phyloP scores from a whole-genome alignment of 2,797 vertebrate species.

The Ctenopoma multispine region DNA sequence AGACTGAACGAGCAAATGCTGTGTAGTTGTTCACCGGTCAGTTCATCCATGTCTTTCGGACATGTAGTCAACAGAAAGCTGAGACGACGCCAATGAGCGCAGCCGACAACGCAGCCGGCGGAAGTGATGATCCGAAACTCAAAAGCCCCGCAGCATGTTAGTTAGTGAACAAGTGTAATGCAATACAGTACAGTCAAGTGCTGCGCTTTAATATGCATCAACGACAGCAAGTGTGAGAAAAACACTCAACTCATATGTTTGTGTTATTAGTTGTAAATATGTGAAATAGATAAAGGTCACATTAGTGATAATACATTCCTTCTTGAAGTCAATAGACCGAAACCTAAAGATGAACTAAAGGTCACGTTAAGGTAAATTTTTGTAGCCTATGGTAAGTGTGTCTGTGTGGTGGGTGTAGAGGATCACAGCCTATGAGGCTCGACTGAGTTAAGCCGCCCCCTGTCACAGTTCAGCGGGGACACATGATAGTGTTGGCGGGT shows the following conservation, averaged over 20 bases:
- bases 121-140: constrained; percentile 43
- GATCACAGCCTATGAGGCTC: constrained; percentile 51
- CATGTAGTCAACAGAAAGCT: constrained; percentile 40
- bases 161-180: background rate
- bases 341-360: background rate
- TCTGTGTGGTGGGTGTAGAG: constrained; percentile 11
- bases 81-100: constrained; percentile 2
- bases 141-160: constrained; percentile 7
- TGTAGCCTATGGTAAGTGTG: background rate
- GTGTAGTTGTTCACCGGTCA: constrained; percentile 48
- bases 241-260: background rate
- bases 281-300: background rate
- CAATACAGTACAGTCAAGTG: background rate
- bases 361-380: background rate
- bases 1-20: background rate
- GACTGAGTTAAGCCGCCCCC: constrained; percentile 29
- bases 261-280: too few species aligned
- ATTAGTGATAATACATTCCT: too few species aligned
- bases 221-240: background rate
- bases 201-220: background rate
- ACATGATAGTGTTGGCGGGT: background rate
- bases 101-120: constrained; percentile 24
- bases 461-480: background rate
- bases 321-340: background rate
- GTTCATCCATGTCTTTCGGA: constrained; percentile 75